Evolutionary conservation across 1,140 invertebrate genomes (phyloP), one percentile per base, ranked within the genome.

Genomic region (Hormaphis cornu): DNA sequence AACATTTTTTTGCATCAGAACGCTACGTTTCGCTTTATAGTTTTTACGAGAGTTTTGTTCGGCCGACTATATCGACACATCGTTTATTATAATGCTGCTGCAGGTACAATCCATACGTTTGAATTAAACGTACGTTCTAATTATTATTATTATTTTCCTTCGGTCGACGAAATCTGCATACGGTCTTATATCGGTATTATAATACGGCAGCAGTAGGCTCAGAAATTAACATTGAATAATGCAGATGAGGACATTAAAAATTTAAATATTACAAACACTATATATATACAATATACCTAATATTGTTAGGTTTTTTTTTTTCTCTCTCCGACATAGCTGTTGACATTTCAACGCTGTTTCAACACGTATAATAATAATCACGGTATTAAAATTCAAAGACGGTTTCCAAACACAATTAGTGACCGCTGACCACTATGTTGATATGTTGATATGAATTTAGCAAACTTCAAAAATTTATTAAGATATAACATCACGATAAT

Each of bases 101-200:
- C n/a, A n/a, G n/a, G n/a, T n/a, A n/a, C n/a, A n/a, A n/a, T n/a
- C n/a, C n/a, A n/a, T n/a, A 44, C 37, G 8, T 42, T 61, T 44
- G 28, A 61, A 61, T 37, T 61, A 61, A 61, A 61, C 44, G 44
- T 30, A 46, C 48, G 24, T 61, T 22, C 44, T 18, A n/a, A n/a
- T 33, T 35, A 28, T 48, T 63, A 24, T 46, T 48, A 63, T 63
- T 63, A 48, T 63, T 63, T 63, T 28, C 10, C 24, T 33, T 12
- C 8, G 16, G n/a, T 20, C 28, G 12, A 16, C 26, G 4, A 46
- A 63, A 63, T 44, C 24, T 46, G 44, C 28, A 48, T 35, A 16
- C 4, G 0, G 9, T 20, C 14, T 24, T 12, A 46, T n/a, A 12
- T 46, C n/a, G 42, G 6, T n/a, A 46, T 6, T 46, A 4, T 4